phyloP scores from a whole-genome alignment of 2,113 vertebrate species.

The Halichoerus grypus region DNA sequence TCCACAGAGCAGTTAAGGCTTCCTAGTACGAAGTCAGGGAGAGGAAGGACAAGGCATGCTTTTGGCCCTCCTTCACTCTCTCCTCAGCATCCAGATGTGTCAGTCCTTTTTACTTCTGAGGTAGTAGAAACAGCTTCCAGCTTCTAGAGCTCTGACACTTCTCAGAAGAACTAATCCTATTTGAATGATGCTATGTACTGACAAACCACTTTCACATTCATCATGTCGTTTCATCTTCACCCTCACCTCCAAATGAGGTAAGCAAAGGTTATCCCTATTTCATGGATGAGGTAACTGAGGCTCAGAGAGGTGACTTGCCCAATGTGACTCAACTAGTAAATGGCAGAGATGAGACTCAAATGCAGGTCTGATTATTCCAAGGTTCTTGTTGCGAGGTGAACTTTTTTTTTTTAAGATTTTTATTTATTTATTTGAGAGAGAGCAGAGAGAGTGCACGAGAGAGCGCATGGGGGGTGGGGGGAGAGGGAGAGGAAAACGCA shows the following conservation, averaged over 20 bases:
- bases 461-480: background rate
- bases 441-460: background rate
- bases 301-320: conserved; percentile 39
- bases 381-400: background rate
- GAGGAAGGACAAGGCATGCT: background rate
- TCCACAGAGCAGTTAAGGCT: conserved; percentile 15
- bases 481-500: background rate
- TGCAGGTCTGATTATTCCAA: conserved; percentile 29
- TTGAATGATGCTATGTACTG: background rate
- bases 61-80: background rate
- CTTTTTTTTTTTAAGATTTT: background rate
- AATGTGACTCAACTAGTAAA: conserved; percentile 48
- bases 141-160: background rate
- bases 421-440: background rate
- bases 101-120: conserved; percentile 37
- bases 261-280: conserved; percentile 24
- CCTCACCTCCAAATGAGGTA: background rate
- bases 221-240: background rate
- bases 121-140: background rate
- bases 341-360: conserved; percentile 31
- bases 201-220: background rate
- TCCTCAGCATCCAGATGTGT: background rate
- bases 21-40: background rate
- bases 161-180: background rate
- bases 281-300: conserved; percentile 39